These are phyloP conservation scores for Fulmarus glacialis DNA, from an alignment of 2,113 vertebrate genomes.

Conservation along the genomic window DNA sequence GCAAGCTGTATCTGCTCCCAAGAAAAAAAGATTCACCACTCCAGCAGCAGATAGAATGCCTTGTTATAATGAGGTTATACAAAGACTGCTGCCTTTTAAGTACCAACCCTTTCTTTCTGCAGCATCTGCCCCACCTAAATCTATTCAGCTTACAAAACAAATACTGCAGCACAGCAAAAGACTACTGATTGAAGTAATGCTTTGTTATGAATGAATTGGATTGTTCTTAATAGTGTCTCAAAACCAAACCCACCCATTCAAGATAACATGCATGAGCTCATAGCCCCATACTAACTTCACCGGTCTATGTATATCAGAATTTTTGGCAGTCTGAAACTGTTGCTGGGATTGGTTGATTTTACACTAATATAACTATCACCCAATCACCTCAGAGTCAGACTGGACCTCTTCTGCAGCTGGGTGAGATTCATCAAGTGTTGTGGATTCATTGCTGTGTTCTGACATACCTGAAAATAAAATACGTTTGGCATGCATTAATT, in stretches of 20 bases:
- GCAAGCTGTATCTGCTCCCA: neutral
- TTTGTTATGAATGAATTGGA: neutral
- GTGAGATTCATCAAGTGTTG: slow-evolving; percentile 66
- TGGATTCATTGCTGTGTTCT: slow-evolving; percentile 64
- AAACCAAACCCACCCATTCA: neutral
- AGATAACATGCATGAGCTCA: neutral
- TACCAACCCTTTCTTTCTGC: neutral
- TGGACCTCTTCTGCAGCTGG: slow-evolving; percentile 72
- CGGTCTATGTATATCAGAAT: neutral
- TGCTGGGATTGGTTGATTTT: slow-evolving; percentile 27
- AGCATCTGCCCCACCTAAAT: neutral
- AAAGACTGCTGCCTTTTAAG: neutral
- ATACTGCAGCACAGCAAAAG: neutral
- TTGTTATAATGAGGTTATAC: neutral
- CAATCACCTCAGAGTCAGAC: slow-evolving; percentile 76
- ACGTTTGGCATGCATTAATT: slow-evolving; percentile 67
- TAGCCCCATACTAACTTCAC: neutral
- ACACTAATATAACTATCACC: slow-evolving; percentile 8
- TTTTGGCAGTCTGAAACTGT: slow-evolving; percentile 26
- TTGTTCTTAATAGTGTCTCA: neutral
- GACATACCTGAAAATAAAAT: slow-evolving; percentile 81
- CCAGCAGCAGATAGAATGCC: neutral
- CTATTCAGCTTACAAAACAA: neutral
- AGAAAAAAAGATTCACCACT: neutral
- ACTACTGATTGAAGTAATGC: neutral